A percentile compares a stretch with the other conserved stretches of the same genome.
Evolutionary conservation across 1,140 invertebrate genomes (phyloP).

Genomic region (Drosophila kepulauana): DNA sequence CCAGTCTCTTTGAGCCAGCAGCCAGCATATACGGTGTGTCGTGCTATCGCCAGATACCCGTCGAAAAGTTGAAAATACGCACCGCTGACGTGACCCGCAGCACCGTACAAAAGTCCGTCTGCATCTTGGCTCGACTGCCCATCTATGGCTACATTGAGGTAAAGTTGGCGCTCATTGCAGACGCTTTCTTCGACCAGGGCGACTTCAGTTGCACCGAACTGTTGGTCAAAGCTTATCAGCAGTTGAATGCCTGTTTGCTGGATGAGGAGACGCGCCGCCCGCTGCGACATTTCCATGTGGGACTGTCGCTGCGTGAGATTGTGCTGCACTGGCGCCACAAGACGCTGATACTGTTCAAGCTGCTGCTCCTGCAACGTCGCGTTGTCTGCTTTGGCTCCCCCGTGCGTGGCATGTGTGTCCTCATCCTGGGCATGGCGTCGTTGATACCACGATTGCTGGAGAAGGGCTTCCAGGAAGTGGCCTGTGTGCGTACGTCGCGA

Average conservation of each 20-base stretch:
- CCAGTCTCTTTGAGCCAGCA: conserved; percentile 92
- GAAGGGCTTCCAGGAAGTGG: conserved; percentile 93
- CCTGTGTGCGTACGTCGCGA: conserved; percentile 90
- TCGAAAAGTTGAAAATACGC: conserved; percentile 96
- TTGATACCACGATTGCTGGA: conserved; percentile 96
- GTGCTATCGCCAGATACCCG: conserved; percentile 98
- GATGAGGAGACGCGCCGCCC: conserved; percentile 86
- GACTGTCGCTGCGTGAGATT: conserved; percentile 78
- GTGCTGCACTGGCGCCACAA: conserved; percentile 93
- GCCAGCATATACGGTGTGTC: conserved; percentile 98
- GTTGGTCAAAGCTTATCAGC: conserved; percentile 96
- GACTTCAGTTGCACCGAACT: conserved; percentile 96
- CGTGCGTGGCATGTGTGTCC: conserved; percentile 94
- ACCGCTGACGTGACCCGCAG: conserved; percentile 99
- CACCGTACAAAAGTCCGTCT: conserved; percentile 95
- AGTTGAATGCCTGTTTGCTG: conserved; percentile 94
- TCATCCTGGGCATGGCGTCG: conserved; percentile 95
- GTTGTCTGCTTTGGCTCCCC: conserved; percentile 97
- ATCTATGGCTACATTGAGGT: conserved; percentile 97
- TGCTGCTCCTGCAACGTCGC: conserved; percentile 95
- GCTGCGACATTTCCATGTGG: conserved; percentile 85
- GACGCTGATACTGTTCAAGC: conserved; percentile 96
- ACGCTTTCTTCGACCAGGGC: conserved; percentile 98
- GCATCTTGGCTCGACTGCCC: conserved; percentile 94
- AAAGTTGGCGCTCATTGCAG: conserved; percentile 97